A percentile compares a stretch with the other conserved stretches of the same genome.
Evolutionary conservation across 2,113 vertebrate species (phyloP).

Genomic region (Taurulus bubalis): DNA sequence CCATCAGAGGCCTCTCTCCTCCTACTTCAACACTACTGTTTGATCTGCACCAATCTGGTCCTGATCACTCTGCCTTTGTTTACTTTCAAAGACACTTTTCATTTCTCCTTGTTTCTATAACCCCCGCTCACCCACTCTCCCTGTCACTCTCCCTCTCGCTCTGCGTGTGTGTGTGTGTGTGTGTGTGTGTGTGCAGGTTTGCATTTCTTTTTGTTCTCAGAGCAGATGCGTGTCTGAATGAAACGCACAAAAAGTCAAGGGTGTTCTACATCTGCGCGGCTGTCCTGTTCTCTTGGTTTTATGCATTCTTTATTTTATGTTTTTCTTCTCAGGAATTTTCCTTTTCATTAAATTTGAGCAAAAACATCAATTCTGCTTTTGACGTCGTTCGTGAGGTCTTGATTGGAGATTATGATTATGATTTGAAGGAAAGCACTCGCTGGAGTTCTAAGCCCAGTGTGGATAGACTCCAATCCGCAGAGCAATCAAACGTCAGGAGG

Average conservation of each 20-base stretch:
- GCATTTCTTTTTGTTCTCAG: conserved; percentile 61
- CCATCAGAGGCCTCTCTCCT: conserved; percentile 75
- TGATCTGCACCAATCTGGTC: conserved; percentile 81
- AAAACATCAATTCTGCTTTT: conserved; percentile 46
- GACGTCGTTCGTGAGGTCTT: conserved; percentile 44
- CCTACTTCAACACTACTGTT: conserved; percentile 78
- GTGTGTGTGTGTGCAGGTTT: conserved; percentile 49
- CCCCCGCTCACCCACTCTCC: conserved; percentile 55
- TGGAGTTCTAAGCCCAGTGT: conserved; percentile 24
- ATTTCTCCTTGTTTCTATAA: conserved; percentile 73
- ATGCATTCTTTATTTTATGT: background rate
- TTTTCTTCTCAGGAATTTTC: conserved; percentile 9
- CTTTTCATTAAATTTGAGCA: conserved; percentile 42
- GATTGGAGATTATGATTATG: conserved; percentile 42
- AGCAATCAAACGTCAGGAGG: conserved; percentile 28
- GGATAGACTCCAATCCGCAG: conserved; percentile 22
- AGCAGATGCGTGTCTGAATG: conserved; percentile 55
- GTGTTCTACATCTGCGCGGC: conserved; percentile 41
- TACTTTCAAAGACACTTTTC: conserved; percentile 80
- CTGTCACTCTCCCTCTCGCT: conserved; percentile 53
- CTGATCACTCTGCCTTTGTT: conserved; percentile 79
- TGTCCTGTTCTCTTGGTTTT: conserved; percentile 12
- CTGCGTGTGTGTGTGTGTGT: conserved; percentile 28
- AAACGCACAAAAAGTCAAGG: conserved; percentile 43
- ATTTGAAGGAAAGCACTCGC: conserved; percentile 54